A percentile compares a stretch with the other conserved stretches of the same genome.
phyloP scores from a whole-genome alignment of 2,888 invertebrate species.

The Azorinus chamasolen region DNA sequence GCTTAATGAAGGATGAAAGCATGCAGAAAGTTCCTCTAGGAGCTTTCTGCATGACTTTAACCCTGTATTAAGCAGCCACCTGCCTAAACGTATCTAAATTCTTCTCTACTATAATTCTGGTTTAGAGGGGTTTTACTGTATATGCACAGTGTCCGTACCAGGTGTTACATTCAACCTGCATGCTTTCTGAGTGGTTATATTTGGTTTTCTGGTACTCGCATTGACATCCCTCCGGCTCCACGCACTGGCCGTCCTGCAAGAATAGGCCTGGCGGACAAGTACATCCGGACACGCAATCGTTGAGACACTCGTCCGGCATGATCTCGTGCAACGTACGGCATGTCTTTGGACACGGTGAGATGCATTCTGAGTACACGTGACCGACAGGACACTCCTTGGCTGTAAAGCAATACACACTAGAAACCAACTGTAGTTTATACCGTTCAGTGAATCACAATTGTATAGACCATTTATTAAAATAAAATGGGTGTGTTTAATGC shows the following conservation, averaged over 20 bases:
- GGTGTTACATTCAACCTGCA: slow-evolving; percentile 76
- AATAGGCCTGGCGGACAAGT: slow-evolving; percentile 93
- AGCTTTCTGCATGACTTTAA: no score
- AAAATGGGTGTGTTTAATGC: no score
- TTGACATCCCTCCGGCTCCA: slow-evolving; percentile 70
- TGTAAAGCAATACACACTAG: slow-evolving; percentile 30
- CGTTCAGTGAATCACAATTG: no score
- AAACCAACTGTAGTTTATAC: no score
- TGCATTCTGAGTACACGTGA: slow-evolving; percentile 62
- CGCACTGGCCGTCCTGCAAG: slow-evolving; percentile 76
- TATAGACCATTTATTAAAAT: no score
- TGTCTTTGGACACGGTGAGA: slow-evolving; percentile 60
- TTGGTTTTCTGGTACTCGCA: slow-evolving; percentile 71
- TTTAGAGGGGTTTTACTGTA: no score
- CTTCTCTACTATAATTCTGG: no score
- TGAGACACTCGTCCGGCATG: slow-evolving; percentile 42
- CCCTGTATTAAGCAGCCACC: no score
- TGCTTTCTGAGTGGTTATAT: slow-evolving; percentile 62
- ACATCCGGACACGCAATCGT: slow-evolving; percentile 93
- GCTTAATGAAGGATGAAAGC: no score
- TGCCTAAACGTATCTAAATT: no score
- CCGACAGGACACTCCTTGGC: slow-evolving; percentile 62
- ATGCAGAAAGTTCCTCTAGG: no score
- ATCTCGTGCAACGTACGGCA: slow-evolving; percentile 60
- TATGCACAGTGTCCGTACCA: slow-evolving; percentile 72